A percentile compares a stretch with the other conserved stretches of the same genome.
Evolutionary conservation across 2,797 vertebrate genomes (phyloP).

Genomic region (Thamnophis elegans): DNA sequence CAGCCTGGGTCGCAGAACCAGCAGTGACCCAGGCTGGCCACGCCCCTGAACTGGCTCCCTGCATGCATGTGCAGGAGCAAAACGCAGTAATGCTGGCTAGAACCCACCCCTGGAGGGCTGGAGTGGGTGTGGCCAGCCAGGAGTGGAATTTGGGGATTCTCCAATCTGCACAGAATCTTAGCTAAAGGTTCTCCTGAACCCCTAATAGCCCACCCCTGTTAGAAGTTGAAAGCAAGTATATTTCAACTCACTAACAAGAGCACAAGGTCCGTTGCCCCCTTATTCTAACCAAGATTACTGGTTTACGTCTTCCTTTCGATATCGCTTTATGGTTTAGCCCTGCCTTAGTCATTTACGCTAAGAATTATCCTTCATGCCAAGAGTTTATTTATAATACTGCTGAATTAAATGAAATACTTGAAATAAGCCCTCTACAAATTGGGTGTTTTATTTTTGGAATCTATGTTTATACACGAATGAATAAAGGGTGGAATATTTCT

Average conservation of each 20-base stretch:
- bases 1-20: too few species aligned
- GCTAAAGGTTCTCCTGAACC: too few species aligned
- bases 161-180: too few species aligned
- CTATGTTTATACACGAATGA: slow-evolving; percentile 57
- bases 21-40: too few species aligned
- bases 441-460: slow-evolving; percentile 66
- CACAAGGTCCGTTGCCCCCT: slow-evolving; percentile 29
- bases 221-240: fast-evolving
- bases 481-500: slow-evolving; percentile 56
- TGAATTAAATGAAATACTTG: slow-evolving; percentile 58
- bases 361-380: background rate
- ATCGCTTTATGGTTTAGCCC: slow-evolving; percentile 51
- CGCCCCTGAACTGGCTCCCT: too few species aligned
- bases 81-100: too few species aligned
- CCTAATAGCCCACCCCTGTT: background rate
- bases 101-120: too few species aligned
- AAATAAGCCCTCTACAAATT: slow-evolving; percentile 52
- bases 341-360: slow-evolving; percentile 17
- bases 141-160: too few species aligned
- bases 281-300: background rate
- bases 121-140: too few species aligned
- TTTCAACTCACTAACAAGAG: slow-evolving; percentile 36
- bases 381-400: slow-evolving; percentile 57
- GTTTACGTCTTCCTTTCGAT: slow-evolving; percentile 56
- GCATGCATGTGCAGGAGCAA: too few species aligned